phyloP scores from a whole-genome alignment of 2,888 invertebrate genomes.

The Apodemia zela region DNA sequence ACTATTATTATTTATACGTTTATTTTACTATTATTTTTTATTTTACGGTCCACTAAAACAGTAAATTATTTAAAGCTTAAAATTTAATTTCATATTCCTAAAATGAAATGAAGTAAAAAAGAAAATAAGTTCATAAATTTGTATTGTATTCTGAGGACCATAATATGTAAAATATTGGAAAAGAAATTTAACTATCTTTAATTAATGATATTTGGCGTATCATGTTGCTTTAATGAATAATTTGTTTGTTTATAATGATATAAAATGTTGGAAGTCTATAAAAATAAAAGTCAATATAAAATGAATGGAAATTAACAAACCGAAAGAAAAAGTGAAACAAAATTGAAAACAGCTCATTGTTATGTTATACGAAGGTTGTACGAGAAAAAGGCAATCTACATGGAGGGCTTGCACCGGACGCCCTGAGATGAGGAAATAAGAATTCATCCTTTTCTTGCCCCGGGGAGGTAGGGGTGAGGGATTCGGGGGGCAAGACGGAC shows the following conservation, averaged over 20 bases:
- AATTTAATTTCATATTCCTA: no score
- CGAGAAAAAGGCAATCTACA: slow-evolving; percentile 78
- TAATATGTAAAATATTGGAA: neutral
- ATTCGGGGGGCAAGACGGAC: slow-evolving; percentile 82
- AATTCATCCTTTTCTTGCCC: slow-evolving; percentile 78
- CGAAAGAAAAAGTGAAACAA: slow-evolving; percentile 47
- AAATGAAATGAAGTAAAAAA: no score
- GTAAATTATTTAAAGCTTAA: no score
- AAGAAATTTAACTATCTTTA: neutral
- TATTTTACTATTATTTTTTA: no score
- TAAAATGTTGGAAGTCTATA: neutral
- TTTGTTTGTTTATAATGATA: no score
- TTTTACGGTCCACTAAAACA: no score
- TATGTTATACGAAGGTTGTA: slow-evolving; percentile 74
- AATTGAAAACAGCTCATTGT: slow-evolving; percentile 79
- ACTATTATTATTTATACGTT: no score
- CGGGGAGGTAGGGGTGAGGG: slow-evolving; percentile 46
- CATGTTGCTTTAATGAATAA: no score
- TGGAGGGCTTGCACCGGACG: slow-evolving; percentile 76
- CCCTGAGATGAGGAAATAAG: slow-evolving; percentile 79
- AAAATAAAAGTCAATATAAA: slow-evolving; percentile 29
- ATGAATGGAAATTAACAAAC: slow-evolving; percentile 39
- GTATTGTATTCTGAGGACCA: neutral
- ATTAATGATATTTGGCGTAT: no score
- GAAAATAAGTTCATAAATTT: no score